Percentiles rank a stretch among this genome's conserved stretches.
Evolutionary conservation across 2,888 invertebrate genomes (phyloP).

Genomic region (Thumatha senex): DNA sequence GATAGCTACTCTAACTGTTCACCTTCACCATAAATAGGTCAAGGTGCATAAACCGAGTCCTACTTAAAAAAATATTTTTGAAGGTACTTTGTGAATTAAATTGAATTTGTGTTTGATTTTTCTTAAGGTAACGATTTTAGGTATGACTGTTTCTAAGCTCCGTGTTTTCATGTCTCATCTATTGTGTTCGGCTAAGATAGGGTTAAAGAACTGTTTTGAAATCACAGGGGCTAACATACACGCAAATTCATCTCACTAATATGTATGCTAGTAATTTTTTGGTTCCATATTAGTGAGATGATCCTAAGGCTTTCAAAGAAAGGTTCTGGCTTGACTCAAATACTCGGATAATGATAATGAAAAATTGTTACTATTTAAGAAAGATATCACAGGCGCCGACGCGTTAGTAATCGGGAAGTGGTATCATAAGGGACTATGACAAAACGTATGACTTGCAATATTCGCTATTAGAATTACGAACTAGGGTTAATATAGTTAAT

Average conservation of each 20-base stretch:
- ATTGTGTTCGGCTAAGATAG: too few species aligned
- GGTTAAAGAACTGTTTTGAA: too few species aligned
- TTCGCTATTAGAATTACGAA: conserved; percentile 61
- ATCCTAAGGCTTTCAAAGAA: too few species aligned
- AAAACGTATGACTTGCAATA: conserved; percentile 70
- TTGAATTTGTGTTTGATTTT: not conserved
- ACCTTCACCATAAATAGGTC: conserved; percentile 27
- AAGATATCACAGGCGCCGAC: conserved; percentile 38
- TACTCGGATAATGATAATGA: too few species aligned
- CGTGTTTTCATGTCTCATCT: too few species aligned
- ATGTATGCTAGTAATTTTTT: too few species aligned
- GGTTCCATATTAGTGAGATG: too few species aligned
- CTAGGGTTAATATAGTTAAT: conserved; percentile 80
- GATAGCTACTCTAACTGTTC: conserved; percentile 1
- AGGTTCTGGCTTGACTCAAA: too few species aligned
- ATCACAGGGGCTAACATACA: too few species aligned
- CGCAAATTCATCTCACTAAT: too few species aligned
- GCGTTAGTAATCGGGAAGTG: conserved; percentile 42
- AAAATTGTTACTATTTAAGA: conserved; percentile 17
- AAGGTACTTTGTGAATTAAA: not conserved
- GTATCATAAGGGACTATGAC: conserved; percentile 38
- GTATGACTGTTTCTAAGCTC: too few species aligned
- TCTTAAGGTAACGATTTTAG: not conserved
- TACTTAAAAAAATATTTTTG: conserved; percentile 6
- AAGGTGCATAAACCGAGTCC: conserved; percentile 22